Conservation (phyloP, 2,797 vertebrate genomes). For the Enteromius viviparus region DNA sequence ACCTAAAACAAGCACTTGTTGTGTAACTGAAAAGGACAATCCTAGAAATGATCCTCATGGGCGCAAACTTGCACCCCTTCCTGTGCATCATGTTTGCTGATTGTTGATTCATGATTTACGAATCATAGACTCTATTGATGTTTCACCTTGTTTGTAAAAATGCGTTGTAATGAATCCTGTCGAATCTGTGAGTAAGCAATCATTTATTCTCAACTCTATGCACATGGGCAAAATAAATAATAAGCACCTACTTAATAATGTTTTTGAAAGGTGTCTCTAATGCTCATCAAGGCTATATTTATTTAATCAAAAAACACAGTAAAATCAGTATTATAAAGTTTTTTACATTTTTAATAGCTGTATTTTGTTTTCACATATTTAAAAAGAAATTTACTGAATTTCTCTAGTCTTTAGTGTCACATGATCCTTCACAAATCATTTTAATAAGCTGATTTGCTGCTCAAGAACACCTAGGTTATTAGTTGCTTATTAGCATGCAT, state of each 20-base stretch:
- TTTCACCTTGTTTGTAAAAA: conserved; percentile 5
- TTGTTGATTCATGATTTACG: background rate
- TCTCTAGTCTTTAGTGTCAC: background rate
- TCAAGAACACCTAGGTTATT: too few relatives aligned
- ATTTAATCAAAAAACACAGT: background rate
- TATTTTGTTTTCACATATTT: background rate
- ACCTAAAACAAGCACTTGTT: conserved; percentile 8
- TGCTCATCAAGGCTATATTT: background rate
- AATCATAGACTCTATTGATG: background rate
- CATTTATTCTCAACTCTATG: background rate
- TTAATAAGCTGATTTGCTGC: background rate
- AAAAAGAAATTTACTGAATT: background rate
- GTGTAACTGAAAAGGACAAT: background rate
- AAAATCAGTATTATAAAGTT: background rate
- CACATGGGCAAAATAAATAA: background rate
- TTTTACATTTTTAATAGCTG: background rate
- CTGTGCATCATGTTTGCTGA: background rate
- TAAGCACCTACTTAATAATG: background rate
- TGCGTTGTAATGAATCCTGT: background rate
- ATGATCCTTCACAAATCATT: background rate
- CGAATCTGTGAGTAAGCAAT: background rate
- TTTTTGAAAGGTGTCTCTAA: background rate
- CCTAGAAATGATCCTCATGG: background rate
- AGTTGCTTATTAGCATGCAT: too few relatives aligned
- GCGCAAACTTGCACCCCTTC: background rate